These are phyloP conservation scores for Zaprionus ornatus DNA, from an alignment of 1,140 invertebrate genomes.

Conservation along the genomic window DNA sequence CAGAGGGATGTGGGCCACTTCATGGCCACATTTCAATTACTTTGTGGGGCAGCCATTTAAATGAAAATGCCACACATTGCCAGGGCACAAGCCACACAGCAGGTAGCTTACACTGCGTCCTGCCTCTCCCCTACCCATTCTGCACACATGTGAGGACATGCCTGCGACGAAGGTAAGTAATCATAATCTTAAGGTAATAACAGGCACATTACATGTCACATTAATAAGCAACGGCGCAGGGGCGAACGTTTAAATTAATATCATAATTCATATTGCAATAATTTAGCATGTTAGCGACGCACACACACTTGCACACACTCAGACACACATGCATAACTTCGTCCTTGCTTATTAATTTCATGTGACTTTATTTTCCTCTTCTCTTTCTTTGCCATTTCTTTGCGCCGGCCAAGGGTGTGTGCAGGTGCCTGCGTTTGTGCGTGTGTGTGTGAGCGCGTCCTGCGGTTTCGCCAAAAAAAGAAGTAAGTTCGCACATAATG, in stretches of 20 bases:
- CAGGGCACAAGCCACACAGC: constrained; percentile 63
- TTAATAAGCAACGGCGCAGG: constrained; percentile 65
- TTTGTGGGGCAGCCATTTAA: constrained; percentile 77
- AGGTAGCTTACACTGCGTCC: constrained; percentile 23
- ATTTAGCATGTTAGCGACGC: constrained; percentile 69
- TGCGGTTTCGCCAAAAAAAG: constrained; percentile 57
- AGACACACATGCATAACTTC: constrained; percentile 14
- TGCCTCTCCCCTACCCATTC: neutral
- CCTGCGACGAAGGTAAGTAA: constrained; percentile 57
- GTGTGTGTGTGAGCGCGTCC: constrained; percentile 47
- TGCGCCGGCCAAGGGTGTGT: constrained; percentile 32
- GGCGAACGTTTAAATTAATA: constrained; percentile 70
- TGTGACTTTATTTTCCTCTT: constrained; percentile 60
- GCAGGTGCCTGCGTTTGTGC: constrained; percentile 5
- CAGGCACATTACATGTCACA: constrained; percentile 81
- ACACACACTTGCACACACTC: constrained; percentile 15
- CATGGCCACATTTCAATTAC: constrained; percentile 76
- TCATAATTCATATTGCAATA: constrained; percentile 80
- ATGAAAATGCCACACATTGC: constrained; percentile 80
- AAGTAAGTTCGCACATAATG: constrained; percentile 50
- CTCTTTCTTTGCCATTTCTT: neutral
- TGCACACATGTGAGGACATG: constrained; percentile 49
- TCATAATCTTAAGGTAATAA: constrained; percentile 82
- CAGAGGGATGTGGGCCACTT: constrained; percentile 32
- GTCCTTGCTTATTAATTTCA: constrained; percentile 77